Conservation (phyloP, 2,113 vertebrate genomes). For the Chascanopsetta lugubris region DNA sequence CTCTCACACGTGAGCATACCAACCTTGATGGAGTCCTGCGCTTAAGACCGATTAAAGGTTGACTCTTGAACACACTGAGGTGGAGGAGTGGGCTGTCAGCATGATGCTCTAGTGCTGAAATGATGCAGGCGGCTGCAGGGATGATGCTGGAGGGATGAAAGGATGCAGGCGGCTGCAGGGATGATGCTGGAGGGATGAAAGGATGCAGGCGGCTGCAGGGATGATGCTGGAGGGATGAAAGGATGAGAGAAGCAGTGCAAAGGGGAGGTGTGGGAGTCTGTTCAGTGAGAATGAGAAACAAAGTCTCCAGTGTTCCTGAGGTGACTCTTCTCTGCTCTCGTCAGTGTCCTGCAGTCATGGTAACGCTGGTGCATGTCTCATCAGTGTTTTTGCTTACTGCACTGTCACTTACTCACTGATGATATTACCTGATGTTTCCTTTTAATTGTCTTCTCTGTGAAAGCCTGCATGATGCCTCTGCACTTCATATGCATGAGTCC, state of each 20-base stretch:
- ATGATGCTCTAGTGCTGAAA: conserved; percentile 5
- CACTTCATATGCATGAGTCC: no score
- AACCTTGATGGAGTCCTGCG: not conserved
- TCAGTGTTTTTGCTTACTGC: no score
- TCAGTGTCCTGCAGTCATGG: no score
- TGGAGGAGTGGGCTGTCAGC: not conserved
- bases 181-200: not conserved
- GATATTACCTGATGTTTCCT: no score
- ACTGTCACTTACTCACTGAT: no score
- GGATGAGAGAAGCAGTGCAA: conserved; percentile 10
- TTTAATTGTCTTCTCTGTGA: no score
- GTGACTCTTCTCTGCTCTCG: not conserved
- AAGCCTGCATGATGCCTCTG: no score
- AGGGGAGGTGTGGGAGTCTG: not conserved
- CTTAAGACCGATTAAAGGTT: not conserved
- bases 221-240: conserved; percentile 23
- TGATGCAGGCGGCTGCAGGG: conserved; percentile 17
- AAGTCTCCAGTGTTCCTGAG: not conserved
- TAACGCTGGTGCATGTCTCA: no score
- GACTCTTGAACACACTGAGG: conserved; percentile 13
- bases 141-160: conserved; percentile 23
- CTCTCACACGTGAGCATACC: not conserved
- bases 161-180: conserved; percentile 6
- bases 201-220: conserved; percentile 7
- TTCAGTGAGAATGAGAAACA: no score